phyloP scores from a whole-genome alignment of 2,888 invertebrate species.

The Imbricaverruca yamaguchii region DNA sequence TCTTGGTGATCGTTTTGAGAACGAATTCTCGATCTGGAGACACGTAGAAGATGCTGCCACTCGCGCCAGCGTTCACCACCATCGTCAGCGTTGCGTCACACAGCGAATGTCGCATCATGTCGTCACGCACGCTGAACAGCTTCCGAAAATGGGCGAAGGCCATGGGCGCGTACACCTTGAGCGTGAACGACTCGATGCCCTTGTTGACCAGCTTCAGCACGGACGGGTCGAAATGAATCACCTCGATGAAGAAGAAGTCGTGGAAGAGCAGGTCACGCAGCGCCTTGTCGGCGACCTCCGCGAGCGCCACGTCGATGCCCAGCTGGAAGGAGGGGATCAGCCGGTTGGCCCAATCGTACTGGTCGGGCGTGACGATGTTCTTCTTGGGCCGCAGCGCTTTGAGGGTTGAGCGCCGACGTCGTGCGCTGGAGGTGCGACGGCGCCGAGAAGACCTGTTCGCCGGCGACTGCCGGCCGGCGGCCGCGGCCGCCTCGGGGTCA shows the following conservation, averaged over 20 bases:
- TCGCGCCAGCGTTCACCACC: conserved; percentile 49
- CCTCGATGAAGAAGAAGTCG: conserved; percentile 10
- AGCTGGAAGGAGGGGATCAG: conserved; percentile 10
- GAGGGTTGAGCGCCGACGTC: neutral
- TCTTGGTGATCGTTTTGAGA: conserved; percentile 50
- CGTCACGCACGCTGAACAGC: conserved; percentile 47
- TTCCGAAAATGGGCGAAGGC: conserved; percentile 50
- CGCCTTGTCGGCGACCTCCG: neutral
- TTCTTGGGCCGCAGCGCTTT: neutral
- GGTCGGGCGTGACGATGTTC: conserved; percentile 6
- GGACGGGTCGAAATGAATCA: neutral
- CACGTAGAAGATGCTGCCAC: conserved; percentile 49
- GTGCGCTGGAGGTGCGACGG: neutral
- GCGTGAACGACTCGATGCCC: conserved; percentile 46
- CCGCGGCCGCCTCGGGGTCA: no score
- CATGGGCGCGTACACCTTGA: conserved; percentile 49
- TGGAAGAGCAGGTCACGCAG: neutral
- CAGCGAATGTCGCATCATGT: conserved; percentile 45
- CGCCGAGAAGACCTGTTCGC: neutral
- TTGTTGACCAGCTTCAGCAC: conserved; percentile 35
- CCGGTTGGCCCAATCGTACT: conserved; percentile 5
- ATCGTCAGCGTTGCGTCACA: conserved; percentile 46
- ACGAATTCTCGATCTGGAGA: conserved; percentile 49
- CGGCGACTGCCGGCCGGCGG: neutral
- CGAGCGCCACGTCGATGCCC: neutral